Conservation (phyloP, 1,140 invertebrate species). For the Anastrepha obliqua region DNA sequence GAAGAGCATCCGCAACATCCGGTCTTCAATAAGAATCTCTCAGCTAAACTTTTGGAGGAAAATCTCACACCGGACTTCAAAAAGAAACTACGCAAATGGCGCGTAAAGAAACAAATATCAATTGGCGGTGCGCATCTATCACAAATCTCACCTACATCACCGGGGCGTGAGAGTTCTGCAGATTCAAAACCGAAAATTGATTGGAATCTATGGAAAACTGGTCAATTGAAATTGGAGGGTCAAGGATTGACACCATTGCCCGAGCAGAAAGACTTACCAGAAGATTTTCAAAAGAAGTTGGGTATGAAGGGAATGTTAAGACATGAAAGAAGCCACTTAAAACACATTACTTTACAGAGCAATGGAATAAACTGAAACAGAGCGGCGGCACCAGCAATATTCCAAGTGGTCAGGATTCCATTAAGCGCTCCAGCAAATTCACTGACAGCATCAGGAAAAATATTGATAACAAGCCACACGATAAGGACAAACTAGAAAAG, state of each 20-base stretch:
- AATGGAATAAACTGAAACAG: conserved; percentile 80
- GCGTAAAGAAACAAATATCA: conserved; percentile 79
- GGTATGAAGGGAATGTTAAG: conserved; percentile 69
- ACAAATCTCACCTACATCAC: conserved; percentile 65
- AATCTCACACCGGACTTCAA: conserved; percentile 85
- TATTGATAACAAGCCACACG: conserved; percentile 66
- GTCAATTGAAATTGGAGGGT: conserved; percentile 72
- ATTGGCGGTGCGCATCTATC: conserved; percentile 50
- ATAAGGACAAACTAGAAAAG: conserved; percentile 68
- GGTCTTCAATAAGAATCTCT: conserved; percentile 54
- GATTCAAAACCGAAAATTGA: conserved; percentile 78
- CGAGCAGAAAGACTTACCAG: conserved; percentile 78
- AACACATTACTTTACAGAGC: conserved; percentile 73
- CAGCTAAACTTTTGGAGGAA: conserved; percentile 77
- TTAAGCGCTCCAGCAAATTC: conserved; percentile 27
- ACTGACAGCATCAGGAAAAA: conserved; percentile 58
- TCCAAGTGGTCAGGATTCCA: conserved; percentile 35
- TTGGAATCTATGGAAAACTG: conserved; percentile 82
- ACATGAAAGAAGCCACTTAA: neutral
- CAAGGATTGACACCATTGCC: conserved; percentile 74
- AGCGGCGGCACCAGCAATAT: conserved; percentile 54
- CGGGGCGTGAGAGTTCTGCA: conserved; percentile 73
- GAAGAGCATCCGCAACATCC: conserved; percentile 50
- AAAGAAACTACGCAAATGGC: conserved; percentile 90
- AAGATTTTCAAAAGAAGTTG: conserved; percentile 82